phyloP scores from a whole-genome alignment of 2,113 vertebrate species.

The Ammodytes dubius region DNA sequence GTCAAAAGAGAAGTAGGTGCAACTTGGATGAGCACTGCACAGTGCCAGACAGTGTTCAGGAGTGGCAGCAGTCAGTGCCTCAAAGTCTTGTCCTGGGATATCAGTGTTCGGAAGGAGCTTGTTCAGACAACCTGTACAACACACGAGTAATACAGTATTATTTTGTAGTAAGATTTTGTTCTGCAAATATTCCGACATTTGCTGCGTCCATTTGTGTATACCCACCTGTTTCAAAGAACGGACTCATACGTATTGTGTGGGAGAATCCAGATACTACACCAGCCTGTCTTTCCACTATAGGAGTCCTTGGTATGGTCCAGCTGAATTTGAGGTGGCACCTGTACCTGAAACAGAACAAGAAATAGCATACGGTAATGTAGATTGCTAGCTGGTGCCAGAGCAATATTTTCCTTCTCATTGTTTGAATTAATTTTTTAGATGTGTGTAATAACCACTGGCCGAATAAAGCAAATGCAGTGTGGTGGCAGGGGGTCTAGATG shows the following conservation, averaged over 20 bases:
- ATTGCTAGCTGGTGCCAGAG: not conserved
- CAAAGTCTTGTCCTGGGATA: too few relatives aligned
- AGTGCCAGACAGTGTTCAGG: slow-evolving; percentile 69
- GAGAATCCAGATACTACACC: too few relatives aligned
- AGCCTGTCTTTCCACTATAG: too few relatives aligned
- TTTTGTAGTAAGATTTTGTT: accelerated
- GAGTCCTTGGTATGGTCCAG: too few relatives aligned
- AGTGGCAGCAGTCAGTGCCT: slow-evolving; percentile 29
- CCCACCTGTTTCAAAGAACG: too few relatives aligned
- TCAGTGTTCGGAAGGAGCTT: too few relatives aligned
- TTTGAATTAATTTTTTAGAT: not conserved
- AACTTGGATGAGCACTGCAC: slow-evolving; percentile 68
- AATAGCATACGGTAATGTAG: not conserved
- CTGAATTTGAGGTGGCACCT: slow-evolving; percentile 76
- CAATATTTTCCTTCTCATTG: not conserved
- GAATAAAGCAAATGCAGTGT: slow-evolving; percentile 68
- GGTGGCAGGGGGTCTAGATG: too few relatives aligned
- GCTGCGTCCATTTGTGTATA: too few relatives aligned
- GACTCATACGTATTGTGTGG: too few relatives aligned
- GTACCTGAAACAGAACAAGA: slow-evolving; percentile 48
- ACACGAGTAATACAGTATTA: not conserved
- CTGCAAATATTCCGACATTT: too few relatives aligned
- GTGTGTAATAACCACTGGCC: not conserved
- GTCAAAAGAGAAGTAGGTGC: slow-evolving; percentile 69
- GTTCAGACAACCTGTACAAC: too few relatives aligned